Evolutionary conservation across 2,113 vertebrate genomes (phyloP).

Genomic region (Hypomesus transpacificus): DNA sequence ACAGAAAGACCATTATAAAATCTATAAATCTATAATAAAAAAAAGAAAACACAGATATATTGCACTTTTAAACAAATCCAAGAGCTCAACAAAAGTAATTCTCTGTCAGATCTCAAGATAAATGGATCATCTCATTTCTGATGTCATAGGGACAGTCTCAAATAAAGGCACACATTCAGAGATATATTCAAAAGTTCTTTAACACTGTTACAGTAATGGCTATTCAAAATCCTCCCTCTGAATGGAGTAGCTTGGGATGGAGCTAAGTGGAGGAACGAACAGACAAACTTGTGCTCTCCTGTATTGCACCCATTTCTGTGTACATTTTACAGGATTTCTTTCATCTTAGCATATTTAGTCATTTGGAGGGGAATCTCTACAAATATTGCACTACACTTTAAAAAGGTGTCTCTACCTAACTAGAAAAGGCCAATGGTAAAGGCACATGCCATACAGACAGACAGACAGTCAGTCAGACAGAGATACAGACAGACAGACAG

Average conservation of each 20-base stretch:
- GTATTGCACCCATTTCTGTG: neutral
- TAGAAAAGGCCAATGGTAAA: too few relatives aligned
- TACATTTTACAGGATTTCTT: neutral
- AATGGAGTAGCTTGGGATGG: neutral
- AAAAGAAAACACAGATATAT: neutral
- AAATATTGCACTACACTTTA: too few relatives aligned
- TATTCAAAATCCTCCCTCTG: neutral
- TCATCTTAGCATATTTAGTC: neutral
- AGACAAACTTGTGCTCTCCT: neutral
- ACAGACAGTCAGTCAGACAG: too few relatives aligned
- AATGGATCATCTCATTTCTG: neutral
- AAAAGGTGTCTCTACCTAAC: too few relatives aligned
- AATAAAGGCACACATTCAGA: slow-evolving; percentile 6
- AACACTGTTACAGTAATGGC: neutral
- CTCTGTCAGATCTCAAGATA: neutral
- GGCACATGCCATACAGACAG: neutral
- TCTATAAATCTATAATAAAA: neutral
- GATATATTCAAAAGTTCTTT: neutral
- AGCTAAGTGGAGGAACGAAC: neutral
- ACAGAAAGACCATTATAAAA: neutral
- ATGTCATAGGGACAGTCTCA: neutral
- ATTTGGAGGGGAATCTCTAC: neutral
- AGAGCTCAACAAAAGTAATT: neutral
- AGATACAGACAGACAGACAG: neutral
- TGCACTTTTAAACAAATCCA: slow-evolving; percentile 1